phyloP scores from a whole-genome alignment of 2,888 invertebrate genomes.

The Cynaeus angustus region DNA sequence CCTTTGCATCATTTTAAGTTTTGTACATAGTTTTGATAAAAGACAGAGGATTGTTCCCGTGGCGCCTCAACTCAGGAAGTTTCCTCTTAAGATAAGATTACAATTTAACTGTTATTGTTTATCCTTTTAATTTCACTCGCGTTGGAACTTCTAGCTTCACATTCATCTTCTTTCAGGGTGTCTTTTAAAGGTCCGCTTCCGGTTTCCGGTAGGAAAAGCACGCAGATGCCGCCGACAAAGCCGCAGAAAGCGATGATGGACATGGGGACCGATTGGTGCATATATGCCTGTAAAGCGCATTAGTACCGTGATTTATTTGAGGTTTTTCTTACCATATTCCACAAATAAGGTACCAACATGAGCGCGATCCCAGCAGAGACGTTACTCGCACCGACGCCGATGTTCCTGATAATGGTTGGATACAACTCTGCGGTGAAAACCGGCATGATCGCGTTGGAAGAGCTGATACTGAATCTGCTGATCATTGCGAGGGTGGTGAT shows the following conservation, averaged over 20 bases:
- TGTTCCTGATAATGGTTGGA: conserved; percentile 86
- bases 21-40: not conserved
- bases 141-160: conserved; percentile 39
- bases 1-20: not conserved
- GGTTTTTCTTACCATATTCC: conserved; percentile 77
- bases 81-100: no score
- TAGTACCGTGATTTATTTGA: no score
- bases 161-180: conserved; percentile 61
- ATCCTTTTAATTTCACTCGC: conserved; percentile 52
- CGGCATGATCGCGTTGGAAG: conserved; percentile 86
- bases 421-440: conserved; percentile 86
- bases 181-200: conserved; percentile 73
- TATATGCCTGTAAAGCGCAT: conserved; percentile 73
- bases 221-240: conserved; percentile 81
- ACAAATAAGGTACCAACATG: conserved; percentile 85
- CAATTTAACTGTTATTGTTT: conserved; percentile 54
- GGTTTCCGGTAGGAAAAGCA: conserved; percentile 86
- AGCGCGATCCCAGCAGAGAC: conserved; percentile 84
- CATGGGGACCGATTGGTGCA: conserved; percentile 82
- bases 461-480: conserved; percentile 86
- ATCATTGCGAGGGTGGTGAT: conserved; percentile 85
- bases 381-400: conserved; percentile 85
- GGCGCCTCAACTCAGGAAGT: no score
- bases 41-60: conserved; percentile 1
- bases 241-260: conserved; percentile 81